Base-by-base conservation (phyloP, 2,888 invertebrate genomes). In the Troides oblongomaculatus region DNA sequence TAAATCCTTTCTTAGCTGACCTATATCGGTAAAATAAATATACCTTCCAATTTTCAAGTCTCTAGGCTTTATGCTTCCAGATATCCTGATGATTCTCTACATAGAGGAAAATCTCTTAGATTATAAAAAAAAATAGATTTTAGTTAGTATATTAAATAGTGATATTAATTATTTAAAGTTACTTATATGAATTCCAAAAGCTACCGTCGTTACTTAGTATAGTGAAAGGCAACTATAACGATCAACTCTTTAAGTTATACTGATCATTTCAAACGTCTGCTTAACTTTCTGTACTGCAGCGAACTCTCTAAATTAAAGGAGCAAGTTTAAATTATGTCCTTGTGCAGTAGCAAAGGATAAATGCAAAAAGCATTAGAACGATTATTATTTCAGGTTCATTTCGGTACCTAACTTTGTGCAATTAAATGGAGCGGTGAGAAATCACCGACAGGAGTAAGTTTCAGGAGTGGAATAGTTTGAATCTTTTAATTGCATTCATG, bases 311-410 rank as follows among this genome's bases (percentile, higher is more conserved):
- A 71, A 71, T 72, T 71, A 69, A 68, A 72, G 70, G 70, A 69
- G 70, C 68, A 72, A 73, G 68, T 72, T 73, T 71, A 72, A 73
- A 72, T 67, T 70, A 72, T 70, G 66, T 71, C 72, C 67, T 63
- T 58, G 66, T 64, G 66, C 30, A 70, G 43, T 36, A 46, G 63
- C 65, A 50, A 62, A 66, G 68, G 68, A 30, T 62, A 68, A 46
- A 57, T 36, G 67, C 61, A 70, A 67, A 66, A 67, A 56, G 61
- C 59, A 67, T 64, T 64, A 67, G 57, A 21, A 64, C 23, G 64
- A 59, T 66, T 57, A 62, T 23, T 57, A 62, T 23, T 56, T 18
- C 58, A 50, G 25, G 36, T 46, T 61, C 56, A 60, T 50, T 60
- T 67, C 46, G 30, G n/a, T 62, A 64, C 63, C 53, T n/a, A 61